These are phyloP conservation scores for Heliopora coerulea DNA, from an alignment of 92 coral and sea anemone species.

Conservation along the genomic window DNA sequence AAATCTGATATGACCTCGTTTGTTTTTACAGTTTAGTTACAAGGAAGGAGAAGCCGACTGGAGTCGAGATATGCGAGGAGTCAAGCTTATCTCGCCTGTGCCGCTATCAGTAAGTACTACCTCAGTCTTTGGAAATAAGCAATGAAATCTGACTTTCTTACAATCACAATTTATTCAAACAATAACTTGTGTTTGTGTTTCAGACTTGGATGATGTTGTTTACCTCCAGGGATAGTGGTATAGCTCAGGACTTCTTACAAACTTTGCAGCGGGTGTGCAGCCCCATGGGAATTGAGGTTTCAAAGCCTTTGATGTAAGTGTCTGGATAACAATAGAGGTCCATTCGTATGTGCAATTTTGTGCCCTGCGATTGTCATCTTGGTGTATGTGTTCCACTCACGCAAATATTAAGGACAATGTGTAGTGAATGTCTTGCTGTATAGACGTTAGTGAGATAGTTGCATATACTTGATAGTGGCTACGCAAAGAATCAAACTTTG, in stretches of 20 bases:
- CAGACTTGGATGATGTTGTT: conserved; percentile 57
- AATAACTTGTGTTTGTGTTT: conserved; percentile 8
- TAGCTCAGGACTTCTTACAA: conserved; percentile 66
- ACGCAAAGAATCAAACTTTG: too few relatives aligned
- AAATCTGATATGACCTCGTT: too few relatives aligned
- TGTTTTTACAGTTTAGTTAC: conserved; percentile 57
- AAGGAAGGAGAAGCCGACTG: conserved; percentile 85
- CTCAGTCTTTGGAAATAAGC: not conserved
- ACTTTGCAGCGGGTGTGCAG: conserved; percentile 72
- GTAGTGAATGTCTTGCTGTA: too few relatives aligned
- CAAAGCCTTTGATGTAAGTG: conserved; percentile 50
- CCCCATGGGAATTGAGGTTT: conserved; percentile 80
- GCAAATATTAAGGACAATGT: too few relatives aligned
- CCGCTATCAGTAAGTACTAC: conserved; percentile 1
- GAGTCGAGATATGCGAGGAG: conserved; percentile 87
- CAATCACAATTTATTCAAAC: not conserved
- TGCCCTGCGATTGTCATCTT: too few relatives aligned
- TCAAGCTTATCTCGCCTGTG: conserved; percentile 67
- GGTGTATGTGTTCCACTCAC: too few relatives aligned
- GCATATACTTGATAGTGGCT: too few relatives aligned
- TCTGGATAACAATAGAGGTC: too few relatives aligned
- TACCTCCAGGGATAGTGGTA: conserved; percentile 53
- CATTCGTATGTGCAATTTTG: too few relatives aligned
- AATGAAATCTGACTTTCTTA: not conserved
- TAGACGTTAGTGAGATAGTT: too few relatives aligned